Percentiles rank a stretch among this genome's conserved stretches.
These are phyloP conservation scores for Lycodopsis pacificus DNA, from an alignment of 2,797 vertebrate genomes.

Conservation along the genomic window DNA sequence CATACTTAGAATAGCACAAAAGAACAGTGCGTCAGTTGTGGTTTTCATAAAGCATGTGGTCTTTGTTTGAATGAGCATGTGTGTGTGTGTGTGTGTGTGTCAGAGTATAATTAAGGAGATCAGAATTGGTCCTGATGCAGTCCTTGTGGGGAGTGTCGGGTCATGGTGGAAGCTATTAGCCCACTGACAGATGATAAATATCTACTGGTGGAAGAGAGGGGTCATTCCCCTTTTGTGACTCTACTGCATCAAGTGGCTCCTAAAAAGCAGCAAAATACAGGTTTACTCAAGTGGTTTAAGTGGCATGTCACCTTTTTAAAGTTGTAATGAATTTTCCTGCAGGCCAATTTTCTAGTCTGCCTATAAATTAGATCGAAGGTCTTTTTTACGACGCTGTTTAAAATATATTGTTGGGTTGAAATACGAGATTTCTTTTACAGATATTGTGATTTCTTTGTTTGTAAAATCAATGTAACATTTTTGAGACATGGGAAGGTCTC, in stretches of 20 bases:
- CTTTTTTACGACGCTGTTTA: neutral
- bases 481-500: neutral
- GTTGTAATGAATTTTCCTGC: conserved; percentile 12
- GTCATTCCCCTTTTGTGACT: conserved; percentile 42
- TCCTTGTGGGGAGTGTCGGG: conserved; percentile 53
- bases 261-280: conserved; percentile 17
- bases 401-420: neutral
- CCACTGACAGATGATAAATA: conserved; percentile 56
- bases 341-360: neutral
- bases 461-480: neutral
- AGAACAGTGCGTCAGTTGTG: conserved; percentile 11
- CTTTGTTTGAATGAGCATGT: conserved; percentile 21
- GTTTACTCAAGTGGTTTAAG: conserved; percentile 30
- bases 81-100: conserved; percentile 18
- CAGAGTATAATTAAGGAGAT: conserved; percentile 48
- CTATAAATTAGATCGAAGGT: too few species aligned
- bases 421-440: neutral
- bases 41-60: conserved; percentile 17
- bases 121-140: conserved; percentile 44
- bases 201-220: conserved; percentile 21
- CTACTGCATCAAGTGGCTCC: conserved; percentile 26
- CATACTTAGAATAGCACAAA: conserved; percentile 22
- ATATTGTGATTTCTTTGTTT: neutral
- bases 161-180: conserved; percentile 47
- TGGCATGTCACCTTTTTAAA: conserved; percentile 19